A percentile compares a stretch with the other conserved stretches of the same genome.
These are phyloP conservation scores for Leuciscus waleckii DNA, from an alignment of 2,797 vertebrate species.

Conservation along the genomic window DNA sequence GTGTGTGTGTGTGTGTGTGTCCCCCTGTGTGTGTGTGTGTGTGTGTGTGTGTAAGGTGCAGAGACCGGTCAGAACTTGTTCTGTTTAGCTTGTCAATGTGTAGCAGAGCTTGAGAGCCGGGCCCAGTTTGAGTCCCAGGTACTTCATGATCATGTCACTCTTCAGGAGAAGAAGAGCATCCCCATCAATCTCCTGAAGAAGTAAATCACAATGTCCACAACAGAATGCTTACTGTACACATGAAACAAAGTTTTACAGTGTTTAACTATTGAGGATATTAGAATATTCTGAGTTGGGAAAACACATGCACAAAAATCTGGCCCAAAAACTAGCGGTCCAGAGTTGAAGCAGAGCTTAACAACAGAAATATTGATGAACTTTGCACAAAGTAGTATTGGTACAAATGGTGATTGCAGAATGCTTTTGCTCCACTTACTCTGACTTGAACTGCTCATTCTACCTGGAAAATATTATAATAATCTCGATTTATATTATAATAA, in stretches of 20 bases:
- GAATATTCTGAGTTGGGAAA: not conserved
- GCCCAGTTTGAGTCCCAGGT: slow-evolving; percentile 94
- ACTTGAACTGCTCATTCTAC: not conserved
- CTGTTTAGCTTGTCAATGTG: slow-evolving; percentile 95
- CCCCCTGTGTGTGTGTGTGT: slow-evolving; percentile 25
- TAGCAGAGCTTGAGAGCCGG: slow-evolving; percentile 95
- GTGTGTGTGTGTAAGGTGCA: slow-evolving; percentile 13
- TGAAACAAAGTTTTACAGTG: not conserved
- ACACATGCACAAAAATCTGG: not conserved
- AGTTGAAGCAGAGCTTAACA: not conserved
- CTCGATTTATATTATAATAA: not conserved
- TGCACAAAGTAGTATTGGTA: not conserved
- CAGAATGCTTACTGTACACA: slow-evolving; percentile 1
- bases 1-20: slow-evolving; percentile 32
- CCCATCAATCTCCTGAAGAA: slow-evolving; percentile 92
- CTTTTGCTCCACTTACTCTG: too few relatives aligned
- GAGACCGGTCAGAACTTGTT: slow-evolving; percentile 81
- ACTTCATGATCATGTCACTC: slow-evolving; percentile 99
- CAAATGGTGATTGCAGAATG: not conserved
- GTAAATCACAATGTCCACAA: slow-evolving; percentile 35
- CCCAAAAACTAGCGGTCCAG: not conserved
- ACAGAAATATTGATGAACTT: not conserved
- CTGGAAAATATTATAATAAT: not conserved
- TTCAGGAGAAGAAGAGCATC: slow-evolving; percentile 92
- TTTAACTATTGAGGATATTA: not conserved